Base-by-base conservation (phyloP, 2,113 vertebrate genomes). In the Thamnaconus septentrionalis region DNA sequence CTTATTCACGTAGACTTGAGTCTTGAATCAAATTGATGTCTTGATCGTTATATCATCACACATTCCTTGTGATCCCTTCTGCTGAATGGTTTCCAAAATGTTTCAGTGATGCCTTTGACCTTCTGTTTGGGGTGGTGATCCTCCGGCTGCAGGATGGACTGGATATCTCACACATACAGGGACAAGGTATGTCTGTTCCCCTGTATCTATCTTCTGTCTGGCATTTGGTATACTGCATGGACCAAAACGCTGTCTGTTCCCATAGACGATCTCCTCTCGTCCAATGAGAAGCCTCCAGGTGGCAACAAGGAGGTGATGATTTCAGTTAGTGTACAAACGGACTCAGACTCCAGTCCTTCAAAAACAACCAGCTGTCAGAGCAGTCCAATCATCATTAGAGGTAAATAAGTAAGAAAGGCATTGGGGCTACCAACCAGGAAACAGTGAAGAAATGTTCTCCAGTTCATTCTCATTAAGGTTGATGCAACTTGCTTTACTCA, bases 131-230 rank as follows among this genome's bases (percentile, higher is more conserved):
- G 59, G 93, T 96, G 3, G 96, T 95, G 44, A 92, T 98, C 59
- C 93, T 99, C 56, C 91, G 96, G n/a, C 87, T 98, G 42, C 92
- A 91, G 81, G 97, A 96, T 47, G 96, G 96, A 57, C 88, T 99
- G 64, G 96, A 99, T 52, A 91, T 99, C 86, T 99, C 97, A 75
- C 96, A 98, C 82, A 95, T 97, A 83, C 95, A 94, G 82, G 94
- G 93, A 58, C 94, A 94, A 94, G 95, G 95, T 96, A 88, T 0
- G 31, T 44, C 18, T 42, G 3, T 31, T 0, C 45, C 49, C 3
- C 18, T 39, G 7, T 6, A 6, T 4, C 7, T 7, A 0, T 1
- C 55, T 44, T 2, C 42, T 10, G 31, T 8, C 12, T 9, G 9
- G 0, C 18, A 31, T 31, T 31, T 31, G 18, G 18, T 31, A 31